Base-by-base conservation (phyloP, 2,888 invertebrate genomes). In the Parnassius smintheus region DNA sequence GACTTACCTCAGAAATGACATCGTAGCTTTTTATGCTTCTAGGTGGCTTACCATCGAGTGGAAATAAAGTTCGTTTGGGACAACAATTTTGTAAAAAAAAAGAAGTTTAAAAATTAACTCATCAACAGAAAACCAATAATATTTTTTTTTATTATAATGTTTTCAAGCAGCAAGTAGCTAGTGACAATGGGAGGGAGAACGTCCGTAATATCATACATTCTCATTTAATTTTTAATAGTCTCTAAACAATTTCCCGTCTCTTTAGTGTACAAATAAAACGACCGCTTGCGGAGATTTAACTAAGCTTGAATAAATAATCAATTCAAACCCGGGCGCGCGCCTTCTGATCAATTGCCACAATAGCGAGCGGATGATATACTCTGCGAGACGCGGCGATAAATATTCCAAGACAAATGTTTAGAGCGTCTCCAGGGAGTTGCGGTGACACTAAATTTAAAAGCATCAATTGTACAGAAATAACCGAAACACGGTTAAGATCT, bases 371-470 rank as follows among this genome's bases (percentile, higher is more conserved):
- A 89, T 90, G 91, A 91, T 90, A 88, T 84, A 91, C 84, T 81
- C 86, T 81, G 80, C 88, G 83, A 83, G 85, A 82, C 80, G 82
- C 76, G 76, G 77, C 88, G 86, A 91, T 91, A 91, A 91, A 91
- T 91, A 91, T 88, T 84, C 88, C 80, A 79, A 89, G 91, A 91
- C 91, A 90, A 91, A 91, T 91, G 90, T 85, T 87, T 81, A 79
- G 83, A 84, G 80, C 88, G 88, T 88, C 91, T 88, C 89, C 80
- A 73, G 88, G 84, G 91, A 89, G 86, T 81, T 85, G 89, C 88
- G 88, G 89, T 86, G 90, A 88, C 91, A 91, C 90, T 91, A 88
- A 86, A 91, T 91, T 90, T 91, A 89, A 90, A 89, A 88, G 90
- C 90, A 84, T 88, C 90, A 86, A 91, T 90, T 88, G 91, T 88